phyloP scores from a whole-genome alignment of 2,113 vertebrate genomes.

The Rhipidura dahli region DNA sequence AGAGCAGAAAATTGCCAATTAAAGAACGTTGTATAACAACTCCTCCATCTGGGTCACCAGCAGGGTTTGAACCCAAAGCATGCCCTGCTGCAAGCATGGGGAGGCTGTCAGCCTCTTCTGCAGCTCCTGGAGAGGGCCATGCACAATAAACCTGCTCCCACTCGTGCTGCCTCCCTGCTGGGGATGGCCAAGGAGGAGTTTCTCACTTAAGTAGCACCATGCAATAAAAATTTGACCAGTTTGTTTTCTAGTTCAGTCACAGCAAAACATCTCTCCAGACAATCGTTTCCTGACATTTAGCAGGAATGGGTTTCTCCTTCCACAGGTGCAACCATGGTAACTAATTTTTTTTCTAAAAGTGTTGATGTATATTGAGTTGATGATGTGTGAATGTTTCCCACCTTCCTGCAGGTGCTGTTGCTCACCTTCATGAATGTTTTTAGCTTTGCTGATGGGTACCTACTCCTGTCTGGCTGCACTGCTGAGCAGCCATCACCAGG shows the following conservation, averaged over 20 bases:
- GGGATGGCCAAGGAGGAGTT: background rate
- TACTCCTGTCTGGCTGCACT: background rate
- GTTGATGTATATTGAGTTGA: background rate
- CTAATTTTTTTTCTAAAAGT: background rate
- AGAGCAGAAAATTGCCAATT: conserved; percentile 62
- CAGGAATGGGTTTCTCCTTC: background rate
- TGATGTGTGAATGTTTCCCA: conserved; percentile 1
- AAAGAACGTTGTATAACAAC: conserved; percentile 25
- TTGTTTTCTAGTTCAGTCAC: background rate
- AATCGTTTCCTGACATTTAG: background rate
- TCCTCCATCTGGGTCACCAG: conserved; percentile 62
- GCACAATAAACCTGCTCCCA: background rate
- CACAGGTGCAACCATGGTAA: background rate
- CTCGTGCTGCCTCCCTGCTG: background rate
- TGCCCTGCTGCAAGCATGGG: background rate
- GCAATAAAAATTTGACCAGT: background rate
- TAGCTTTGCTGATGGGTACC: background rate
- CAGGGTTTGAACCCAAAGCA: conserved; percentile 36
- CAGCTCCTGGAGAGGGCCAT: background rate
- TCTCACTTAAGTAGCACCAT: background rate
- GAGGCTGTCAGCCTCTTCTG: background rate
- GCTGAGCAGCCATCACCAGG: background rate
- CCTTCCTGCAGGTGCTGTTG: background rate
- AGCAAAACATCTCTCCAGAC: background rate
- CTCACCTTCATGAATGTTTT: background rate